phyloP scores from a whole-genome alignment of 2,797 vertebrate genomes.

The Tympanoctomys barrerae region DNA sequence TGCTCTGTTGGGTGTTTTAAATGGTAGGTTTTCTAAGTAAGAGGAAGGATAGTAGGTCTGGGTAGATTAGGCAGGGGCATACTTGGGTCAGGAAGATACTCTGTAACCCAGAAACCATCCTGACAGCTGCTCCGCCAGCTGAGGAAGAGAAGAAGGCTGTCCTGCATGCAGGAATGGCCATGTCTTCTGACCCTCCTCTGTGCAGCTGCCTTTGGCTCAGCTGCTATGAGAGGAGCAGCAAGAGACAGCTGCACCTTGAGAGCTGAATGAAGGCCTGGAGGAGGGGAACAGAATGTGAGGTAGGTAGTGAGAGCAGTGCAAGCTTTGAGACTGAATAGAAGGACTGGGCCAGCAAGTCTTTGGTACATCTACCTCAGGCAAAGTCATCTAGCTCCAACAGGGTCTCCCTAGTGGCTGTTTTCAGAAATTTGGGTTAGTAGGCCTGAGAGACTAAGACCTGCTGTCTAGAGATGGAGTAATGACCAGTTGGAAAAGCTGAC shows the following conservation, averaged over 20 bases:
- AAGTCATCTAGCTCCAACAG: background rate
- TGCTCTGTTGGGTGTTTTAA: conserved; percentile 33
- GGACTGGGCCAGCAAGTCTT: background rate
- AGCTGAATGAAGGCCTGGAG: conserved; percentile 14
- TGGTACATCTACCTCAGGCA: background rate
- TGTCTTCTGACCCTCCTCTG: conserved; percentile 31
- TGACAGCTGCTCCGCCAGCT: conserved; percentile 72
- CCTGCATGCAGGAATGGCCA: conserved; percentile 7
- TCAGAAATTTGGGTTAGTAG: background rate
- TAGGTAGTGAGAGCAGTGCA: conserved; percentile 51
- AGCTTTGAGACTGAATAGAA: background rate
- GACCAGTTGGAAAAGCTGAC: background rate
- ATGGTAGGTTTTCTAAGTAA: conserved; percentile 22
- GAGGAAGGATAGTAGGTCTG: background rate
- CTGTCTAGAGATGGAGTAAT: conserved; percentile 41
- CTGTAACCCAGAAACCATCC: conserved; percentile 48
- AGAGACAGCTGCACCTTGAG: conserved; percentile 76
- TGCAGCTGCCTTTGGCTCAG: conserved; percentile 79
- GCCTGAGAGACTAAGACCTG: conserved; percentile 22
- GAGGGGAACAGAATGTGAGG: conserved; percentile 63
- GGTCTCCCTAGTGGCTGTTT: background rate
- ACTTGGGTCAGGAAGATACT: conserved; percentile 33
- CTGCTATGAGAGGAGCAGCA: conserved; percentile 55
- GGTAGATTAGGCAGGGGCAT: background rate
- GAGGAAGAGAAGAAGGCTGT: conserved; percentile 44